Percentiles rank a stretch among this genome's conserved stretches.
phyloP scores from a whole-genome alignment of 2,113 vertebrate species.

The Struthidea cinerea region DNA sequence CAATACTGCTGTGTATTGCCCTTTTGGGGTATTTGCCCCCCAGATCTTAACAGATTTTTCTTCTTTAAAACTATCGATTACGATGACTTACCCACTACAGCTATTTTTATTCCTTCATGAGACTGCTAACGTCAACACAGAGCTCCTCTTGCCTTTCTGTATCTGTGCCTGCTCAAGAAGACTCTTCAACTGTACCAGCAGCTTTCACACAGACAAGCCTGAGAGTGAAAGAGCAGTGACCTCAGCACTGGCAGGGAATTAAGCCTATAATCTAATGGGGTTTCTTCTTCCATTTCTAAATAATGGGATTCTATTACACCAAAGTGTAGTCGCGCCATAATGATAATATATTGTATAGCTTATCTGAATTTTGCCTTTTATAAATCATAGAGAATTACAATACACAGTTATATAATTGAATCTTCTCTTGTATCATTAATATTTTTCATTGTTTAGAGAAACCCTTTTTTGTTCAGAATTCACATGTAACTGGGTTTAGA shows the following conservation, averaged over 20 bases:
- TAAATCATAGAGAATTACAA: constrained; percentile 28
- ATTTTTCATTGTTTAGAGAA: constrained; percentile 15
- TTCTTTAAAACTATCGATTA: neutral
- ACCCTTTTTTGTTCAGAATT: neutral
- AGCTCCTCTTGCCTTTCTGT: neutral
- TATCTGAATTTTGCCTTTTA: constrained; percentile 47
- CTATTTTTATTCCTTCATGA: neutral
- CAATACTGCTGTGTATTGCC: neutral
- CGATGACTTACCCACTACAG: neutral
- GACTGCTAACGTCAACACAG: neutral
- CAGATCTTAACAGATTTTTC: neutral
- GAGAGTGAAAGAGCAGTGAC: constrained; percentile 15
- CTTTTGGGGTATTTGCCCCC: neutral
- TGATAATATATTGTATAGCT: constrained; percentile 24
- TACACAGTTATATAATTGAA: constrained; percentile 5
- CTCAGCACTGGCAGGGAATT: constrained; percentile 44
- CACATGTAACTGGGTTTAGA: neutral
- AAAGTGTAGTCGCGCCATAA: constrained; percentile 3
- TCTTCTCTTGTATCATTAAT: neutral
- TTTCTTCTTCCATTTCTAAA: constrained; percentile 54
- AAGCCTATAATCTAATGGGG: constrained; percentile 47
- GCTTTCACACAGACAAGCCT: neutral
- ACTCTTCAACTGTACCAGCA: neutral
- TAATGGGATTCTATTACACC: constrained; percentile 55
- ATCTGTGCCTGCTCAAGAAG: neutral